Conservation (phyloP, 2,797 vertebrate species). For the Notoglanidium macrostoma region DNA sequence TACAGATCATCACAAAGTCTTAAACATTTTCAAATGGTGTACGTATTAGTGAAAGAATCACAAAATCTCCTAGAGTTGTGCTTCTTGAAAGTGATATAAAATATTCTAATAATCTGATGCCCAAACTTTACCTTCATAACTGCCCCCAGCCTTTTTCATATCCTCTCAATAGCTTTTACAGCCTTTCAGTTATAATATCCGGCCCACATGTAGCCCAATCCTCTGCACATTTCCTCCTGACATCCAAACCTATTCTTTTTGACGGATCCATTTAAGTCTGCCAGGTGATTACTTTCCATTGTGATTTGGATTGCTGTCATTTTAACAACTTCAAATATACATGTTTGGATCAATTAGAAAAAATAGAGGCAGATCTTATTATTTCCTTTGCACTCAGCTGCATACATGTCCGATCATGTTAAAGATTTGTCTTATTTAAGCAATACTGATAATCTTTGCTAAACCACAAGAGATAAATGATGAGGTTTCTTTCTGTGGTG, state of each 20-base stretch:
- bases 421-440: background rate
- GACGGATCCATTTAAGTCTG: background rate
- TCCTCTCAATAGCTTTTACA: constrained; percentile 7
- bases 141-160: background rate
- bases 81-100: background rate
- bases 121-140: background rate
- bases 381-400: background rate
- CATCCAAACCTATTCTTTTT: background rate
- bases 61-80: background rate
- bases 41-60: background rate
- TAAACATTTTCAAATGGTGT: background rate
- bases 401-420: background rate
- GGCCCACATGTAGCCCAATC: background rate
- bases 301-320: background rate
- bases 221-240: background rate
- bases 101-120: constrained; percentile 2
- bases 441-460: background rate
- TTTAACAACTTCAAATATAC: background rate
- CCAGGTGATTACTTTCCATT: background rate
- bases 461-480: background rate
- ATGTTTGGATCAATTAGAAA: background rate
- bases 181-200: background rate
- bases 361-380: background rate
- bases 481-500: background rate
- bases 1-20: background rate